Percentiles rank a stretch among this genome's conserved stretches.
phyloP scores from a whole-genome alignment of 53 echinoderm and acorn worm species.

The Zoroaster sp. region DNA sequence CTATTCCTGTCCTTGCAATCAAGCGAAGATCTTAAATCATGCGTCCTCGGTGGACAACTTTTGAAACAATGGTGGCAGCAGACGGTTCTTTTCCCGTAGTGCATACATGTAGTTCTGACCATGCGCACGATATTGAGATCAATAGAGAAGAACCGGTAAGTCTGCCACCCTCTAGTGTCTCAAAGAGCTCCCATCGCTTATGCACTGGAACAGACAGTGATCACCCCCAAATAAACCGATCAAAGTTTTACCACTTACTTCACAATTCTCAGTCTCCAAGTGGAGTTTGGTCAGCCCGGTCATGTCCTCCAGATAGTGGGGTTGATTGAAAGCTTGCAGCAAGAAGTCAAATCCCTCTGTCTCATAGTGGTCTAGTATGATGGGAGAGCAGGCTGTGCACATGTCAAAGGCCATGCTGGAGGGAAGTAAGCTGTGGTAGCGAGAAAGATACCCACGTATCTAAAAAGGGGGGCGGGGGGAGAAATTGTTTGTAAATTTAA shows the following conservation, averaged over 20 bases:
- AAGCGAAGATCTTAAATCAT: no score
- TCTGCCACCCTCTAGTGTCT: no score
- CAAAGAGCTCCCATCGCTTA: background rate
- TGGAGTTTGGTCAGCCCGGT: conserved; percentile 88
- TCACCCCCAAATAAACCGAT: background rate
- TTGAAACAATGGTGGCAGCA: no score
- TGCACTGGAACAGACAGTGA: background rate
- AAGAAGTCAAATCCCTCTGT: conserved; percentile 91
- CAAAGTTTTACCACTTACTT: conserved; percentile 57
- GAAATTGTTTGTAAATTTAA: background rate
- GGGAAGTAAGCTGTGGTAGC: conserved; percentile 86
- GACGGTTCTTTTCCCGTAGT: no score
- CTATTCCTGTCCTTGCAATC: no score
- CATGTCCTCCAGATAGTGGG: conserved; percentile 85
- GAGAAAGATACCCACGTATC: conserved; percentile 96
- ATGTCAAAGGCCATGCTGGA: conserved; percentile 90
- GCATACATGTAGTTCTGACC: no score
- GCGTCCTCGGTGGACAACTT: no score
- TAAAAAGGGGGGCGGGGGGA: conserved; percentile 18
- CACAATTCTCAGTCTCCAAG: conserved; percentile 75
- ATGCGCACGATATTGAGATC: no score
- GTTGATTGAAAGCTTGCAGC: conserved; percentile 86
- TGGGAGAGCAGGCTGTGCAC: conserved; percentile 91
- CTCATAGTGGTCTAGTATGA: conserved; percentile 71
- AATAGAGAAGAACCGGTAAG: no score